Base-by-base conservation (phyloP, 1,140 invertebrate species). In the Drosophila oshimai region DNA sequence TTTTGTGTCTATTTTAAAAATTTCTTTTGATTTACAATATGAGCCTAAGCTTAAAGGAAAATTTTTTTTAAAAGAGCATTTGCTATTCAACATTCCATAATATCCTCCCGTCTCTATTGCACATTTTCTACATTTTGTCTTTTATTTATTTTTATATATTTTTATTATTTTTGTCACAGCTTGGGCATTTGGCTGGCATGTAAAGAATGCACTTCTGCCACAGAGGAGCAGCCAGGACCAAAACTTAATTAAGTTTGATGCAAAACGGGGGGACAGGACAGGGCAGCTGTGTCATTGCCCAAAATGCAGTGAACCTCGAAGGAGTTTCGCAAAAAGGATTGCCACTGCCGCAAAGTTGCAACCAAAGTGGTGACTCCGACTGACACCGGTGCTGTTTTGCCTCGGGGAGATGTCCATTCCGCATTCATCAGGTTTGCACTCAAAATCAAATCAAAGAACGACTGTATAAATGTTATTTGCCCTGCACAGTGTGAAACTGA, bases 231-330 rank as follows among this genome's bases (percentile, higher is more conserved):
- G 22, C 12, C 20, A 15, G 34, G 33, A 26, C 49, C 47, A 58
- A 86, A 86, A 86, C 76, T 87, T 87, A 86, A 87, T 86, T 86
- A 86, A 81, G 68, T 61, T 58, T 36, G 53, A 53, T 46, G 58
- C 39, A 46, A n/a, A 9, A 6, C 15, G 10, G 18, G 29, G 20
- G 18, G 1, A 1, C 12, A 9, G 12, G 33, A 10, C 6, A 13
- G n/a, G 33, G 33, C 42, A 31, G 28, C 28, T 31, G 47, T 6
- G 20, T 9, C 15, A 4, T 4, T 39, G 42, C 1, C 26, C 41
- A 34, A 74, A 79, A 57, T 69, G 44, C 39, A 57, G 28, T 44
- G 28, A 58, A 33, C 13, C 45, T 18, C 18, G 47, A 53, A 46
- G 36, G 20, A 57, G 41, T 9, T 45, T 50, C 15, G 45, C 15